phyloP scores from a whole-genome alignment of 2,888 invertebrate species.

The Corbicula japonica region DNA sequence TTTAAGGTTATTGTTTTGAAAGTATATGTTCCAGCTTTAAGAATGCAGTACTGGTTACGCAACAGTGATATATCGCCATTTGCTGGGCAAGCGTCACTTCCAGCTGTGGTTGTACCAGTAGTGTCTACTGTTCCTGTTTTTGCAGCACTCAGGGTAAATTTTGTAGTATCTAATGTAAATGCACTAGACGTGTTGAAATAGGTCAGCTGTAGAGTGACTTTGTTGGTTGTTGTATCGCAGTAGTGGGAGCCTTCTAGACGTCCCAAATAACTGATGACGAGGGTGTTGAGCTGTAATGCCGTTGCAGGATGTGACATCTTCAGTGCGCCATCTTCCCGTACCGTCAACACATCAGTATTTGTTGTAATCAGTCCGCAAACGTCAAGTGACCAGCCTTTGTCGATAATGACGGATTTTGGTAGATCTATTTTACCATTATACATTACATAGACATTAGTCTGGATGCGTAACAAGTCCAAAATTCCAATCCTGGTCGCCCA shows the following conservation, averaged over 20 bases:
- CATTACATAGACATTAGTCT: constrained; percentile 61
- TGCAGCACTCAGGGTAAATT: constrained; percentile 37
- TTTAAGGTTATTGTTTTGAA: constrained; percentile 68
- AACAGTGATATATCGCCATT: constrained; percentile 61
- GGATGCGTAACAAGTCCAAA: constrained; percentile 41
- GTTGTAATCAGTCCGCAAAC: constrained; percentile 70
- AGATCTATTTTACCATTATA: constrained; percentile 66
- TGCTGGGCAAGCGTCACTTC: constrained; percentile 29
- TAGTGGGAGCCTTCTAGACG: constrained; percentile 53
- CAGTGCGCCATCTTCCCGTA: constrained; percentile 62
- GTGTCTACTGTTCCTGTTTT: constrained; percentile 27
- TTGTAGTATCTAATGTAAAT: constrained; percentile 47
- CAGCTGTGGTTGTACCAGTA: constrained; percentile 15
- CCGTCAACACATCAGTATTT: constrained; percentile 56
- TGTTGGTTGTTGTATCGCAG: constrained; percentile 50
- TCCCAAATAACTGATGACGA: constrained; percentile 66
- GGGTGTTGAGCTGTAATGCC: constrained; percentile 45
- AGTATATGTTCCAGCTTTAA: constrained; percentile 57
- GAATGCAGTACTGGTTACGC: constrained; percentile 65
- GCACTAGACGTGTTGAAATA: constrained; percentile 56
- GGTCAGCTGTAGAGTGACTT: constrained; percentile 37
- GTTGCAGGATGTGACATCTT: constrained; percentile 64
- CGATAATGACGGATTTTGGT: constrained; percentile 65
- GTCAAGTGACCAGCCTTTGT: constrained; percentile 62
- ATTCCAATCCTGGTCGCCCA: constrained; percentile 44